phyloP scores from a whole-genome alignment of 2,113 vertebrate species.

The Podarcis raffonei region DNA sequence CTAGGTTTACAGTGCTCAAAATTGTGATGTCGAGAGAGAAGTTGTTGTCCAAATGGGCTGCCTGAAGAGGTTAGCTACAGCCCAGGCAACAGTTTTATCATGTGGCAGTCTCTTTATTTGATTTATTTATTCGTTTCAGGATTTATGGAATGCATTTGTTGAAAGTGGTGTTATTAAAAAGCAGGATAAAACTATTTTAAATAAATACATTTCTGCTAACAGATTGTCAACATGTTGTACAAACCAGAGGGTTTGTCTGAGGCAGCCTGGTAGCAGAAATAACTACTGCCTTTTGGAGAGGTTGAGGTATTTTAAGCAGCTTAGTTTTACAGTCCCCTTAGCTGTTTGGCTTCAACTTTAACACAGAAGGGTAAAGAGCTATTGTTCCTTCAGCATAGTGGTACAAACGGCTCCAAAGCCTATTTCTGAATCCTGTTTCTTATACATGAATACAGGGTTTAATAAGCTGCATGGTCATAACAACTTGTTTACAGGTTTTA shows the following conservation, averaged over 20 bases:
- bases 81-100: not conserved
- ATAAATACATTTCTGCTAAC: not conserved
- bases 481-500: slow-evolving; percentile 17
- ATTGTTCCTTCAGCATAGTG: not conserved
- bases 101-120: not conserved
- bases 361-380: not conserved
- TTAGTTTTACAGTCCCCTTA: not conserved
- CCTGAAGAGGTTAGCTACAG: not conserved
- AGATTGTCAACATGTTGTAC: not conserved
- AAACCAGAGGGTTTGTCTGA: not conserved
- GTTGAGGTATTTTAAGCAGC: not conserved
- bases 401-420: not conserved
- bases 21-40: not conserved
- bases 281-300: slow-evolving; percentile 50
- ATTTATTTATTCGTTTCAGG: not conserved
- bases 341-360: not conserved
- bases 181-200: not conserved
- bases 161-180: not conserved
- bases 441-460: not conserved
- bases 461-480: not conserved
- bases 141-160: not conserved
- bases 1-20: not conserved
- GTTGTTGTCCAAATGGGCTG: not conserved
- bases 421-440: not conserved
- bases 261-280: slow-evolving; percentile 1